Evolutionary conservation across 2,888 invertebrate genomes (phyloP), one percentile per base, ranked within the genome.

Genomic region (Phragmatobia fuliginosa): DNA sequence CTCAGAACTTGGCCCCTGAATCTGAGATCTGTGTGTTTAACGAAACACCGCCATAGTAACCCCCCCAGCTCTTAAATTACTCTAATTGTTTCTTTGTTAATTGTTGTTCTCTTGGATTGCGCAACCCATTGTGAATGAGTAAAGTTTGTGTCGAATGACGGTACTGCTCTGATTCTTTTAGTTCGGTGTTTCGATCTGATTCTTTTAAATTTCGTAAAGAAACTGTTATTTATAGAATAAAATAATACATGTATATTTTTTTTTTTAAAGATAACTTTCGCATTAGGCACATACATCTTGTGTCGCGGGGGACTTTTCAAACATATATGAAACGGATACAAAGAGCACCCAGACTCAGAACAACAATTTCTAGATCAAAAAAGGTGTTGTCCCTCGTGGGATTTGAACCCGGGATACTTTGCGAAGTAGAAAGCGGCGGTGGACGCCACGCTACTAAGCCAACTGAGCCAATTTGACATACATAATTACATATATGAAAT

Each of bases 21-120:
- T 56, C 62, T 56, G 71, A 38, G 61, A 64, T 59, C 60, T 59
- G 75, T 73, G 36, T 64, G 66, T 72, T 66, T 32, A 74, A 64
- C 68, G 66, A 36, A 16, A 56, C 58, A 65, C 66, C 59, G 71
- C 45, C 28, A 49, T 38, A 62, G 72, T 33, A 62, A 71, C 45
- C 62, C 67, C 56, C 56, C 28, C 56, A 6, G 14, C 28, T 28
- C 28, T 56, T 56, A 56, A 56, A 56, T 56, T 62, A 62, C 62
- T 11, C 41, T 31, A 31, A 62, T 62, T 56, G 56, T 56, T 56
- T 62, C 56, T 62, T 41, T 38, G 63, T 60, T 74, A 72, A 80
- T 79, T 73, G 75, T 71, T 74, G 75, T 74, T 79, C 61, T 63
- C 70, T 77, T 80, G 75, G 79, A 77, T 80, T 80, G 71, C 70